Conservation (phyloP, 2,113 vertebrate species). For the Mellivora capensis region DNA sequence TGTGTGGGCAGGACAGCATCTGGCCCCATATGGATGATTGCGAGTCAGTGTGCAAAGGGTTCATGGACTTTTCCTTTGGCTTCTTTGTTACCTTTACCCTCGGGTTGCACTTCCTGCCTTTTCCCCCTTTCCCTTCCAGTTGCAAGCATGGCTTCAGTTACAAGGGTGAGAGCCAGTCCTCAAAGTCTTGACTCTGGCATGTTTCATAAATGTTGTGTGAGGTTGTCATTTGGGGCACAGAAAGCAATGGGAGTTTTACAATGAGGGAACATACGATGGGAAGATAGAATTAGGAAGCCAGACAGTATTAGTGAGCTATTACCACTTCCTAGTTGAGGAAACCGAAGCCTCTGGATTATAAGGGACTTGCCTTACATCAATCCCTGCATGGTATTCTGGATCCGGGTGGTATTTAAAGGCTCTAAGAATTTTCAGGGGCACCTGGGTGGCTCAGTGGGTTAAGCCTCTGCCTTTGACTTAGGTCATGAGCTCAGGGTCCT, state of each 20-base stretch:
- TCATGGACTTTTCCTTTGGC: neutral
- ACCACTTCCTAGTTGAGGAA: neutral
- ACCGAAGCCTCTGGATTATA: neutral
- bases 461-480: too few species aligned
- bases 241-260: slow-evolving; percentile 11
- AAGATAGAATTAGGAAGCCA: neutral
- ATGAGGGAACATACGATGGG: neutral
- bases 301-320: neutral
- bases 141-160: neutral
- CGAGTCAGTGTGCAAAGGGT: neutral
- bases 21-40: neutral
- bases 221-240: neutral
- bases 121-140: neutral
- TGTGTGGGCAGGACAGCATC: neutral
- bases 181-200: neutral
- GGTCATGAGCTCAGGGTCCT: too few species aligned
- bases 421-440: neutral
- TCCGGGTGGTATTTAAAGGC: neutral
- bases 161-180: neutral
- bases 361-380: neutral
- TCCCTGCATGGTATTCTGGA: neutral
- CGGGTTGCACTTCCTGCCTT: neutral
- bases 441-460: too few species aligned
- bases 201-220: neutral
- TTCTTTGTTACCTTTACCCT: neutral